Conservation (phyloP, 2,888 invertebrate genomes). For the Rhaphigaster nebulosa region DNA sequence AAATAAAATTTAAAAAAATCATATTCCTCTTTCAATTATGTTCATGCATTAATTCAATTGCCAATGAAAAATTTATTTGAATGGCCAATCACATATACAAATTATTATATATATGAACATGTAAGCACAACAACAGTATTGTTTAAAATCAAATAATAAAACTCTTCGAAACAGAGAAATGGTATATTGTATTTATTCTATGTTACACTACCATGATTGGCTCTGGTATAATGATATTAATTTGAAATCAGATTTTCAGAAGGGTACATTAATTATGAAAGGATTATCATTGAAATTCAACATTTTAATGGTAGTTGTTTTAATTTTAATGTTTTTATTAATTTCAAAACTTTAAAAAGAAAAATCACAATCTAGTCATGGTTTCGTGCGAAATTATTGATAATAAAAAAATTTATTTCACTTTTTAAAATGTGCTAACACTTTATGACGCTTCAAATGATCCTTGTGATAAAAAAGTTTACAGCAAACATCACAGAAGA, state of each 20-base stretch:
- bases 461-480: conserved; percentile 44
- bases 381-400: neutral
- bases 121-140: neutral
- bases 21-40: neutral
- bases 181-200: neutral
- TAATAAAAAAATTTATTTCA: neutral
- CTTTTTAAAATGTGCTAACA: neutral
- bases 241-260: neutral
- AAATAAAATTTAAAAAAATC: neutral
- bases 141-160: neutral
- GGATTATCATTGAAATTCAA: neutral
- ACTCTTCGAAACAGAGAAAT: neutral
- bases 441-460: conserved; percentile 20
- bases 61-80: neutral
- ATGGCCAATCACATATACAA: neutral
- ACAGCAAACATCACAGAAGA: conserved; percentile 1
- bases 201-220: neutral
- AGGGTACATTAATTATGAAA: neutral
- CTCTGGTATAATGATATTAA: neutral
- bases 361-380: neutral
- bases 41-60: neutral
- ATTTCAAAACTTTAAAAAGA: neutral
- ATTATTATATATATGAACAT: neutral
- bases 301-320: neutral
- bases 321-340: neutral